phyloP scores from a whole-genome alignment of 1,140 invertebrate genomes.

The Brachionus paranguensis region DNA sequence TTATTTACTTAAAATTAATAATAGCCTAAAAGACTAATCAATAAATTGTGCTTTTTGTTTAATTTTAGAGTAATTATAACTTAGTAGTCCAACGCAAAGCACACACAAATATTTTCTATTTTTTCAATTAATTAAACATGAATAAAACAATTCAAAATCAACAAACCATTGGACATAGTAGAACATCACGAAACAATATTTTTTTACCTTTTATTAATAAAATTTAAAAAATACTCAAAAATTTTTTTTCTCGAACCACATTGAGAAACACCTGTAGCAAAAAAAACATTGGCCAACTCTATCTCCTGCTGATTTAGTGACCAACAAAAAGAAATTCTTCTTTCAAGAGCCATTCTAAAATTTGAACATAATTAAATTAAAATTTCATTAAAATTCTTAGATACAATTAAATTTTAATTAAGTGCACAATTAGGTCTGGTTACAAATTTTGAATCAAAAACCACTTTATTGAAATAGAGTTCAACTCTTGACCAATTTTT shows the following conservation, averaged over 20 bases:
- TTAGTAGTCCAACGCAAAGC: not conserved
- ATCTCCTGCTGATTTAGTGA: not conserved
- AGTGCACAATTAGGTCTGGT: constrained; percentile 6
- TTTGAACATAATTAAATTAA: constrained; percentile 1
- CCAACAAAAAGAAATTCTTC: not conserved
- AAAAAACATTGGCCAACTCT: not conserved
- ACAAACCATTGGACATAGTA: not conserved
- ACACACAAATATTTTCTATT: not conserved
- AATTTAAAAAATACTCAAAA: not conserved
- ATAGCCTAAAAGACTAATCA: constrained; percentile 17
- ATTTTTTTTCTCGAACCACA: not conserved
- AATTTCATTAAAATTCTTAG: not conserved
- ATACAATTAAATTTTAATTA: constrained; percentile 9
- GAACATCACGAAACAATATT: not conserved
- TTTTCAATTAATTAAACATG: constrained; percentile 35
- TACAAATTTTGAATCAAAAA: not conserved
- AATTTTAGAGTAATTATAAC: constrained; percentile 24
- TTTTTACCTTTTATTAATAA: not conserved
- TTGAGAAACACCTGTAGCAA: not conserved
- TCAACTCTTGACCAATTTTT: not conserved
- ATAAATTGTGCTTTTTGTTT: constrained; percentile 21
- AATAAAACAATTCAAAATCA: not conserved
- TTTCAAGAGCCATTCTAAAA: not conserved
- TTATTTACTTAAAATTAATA: not conserved
- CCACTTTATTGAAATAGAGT: not conserved